Conservation (phyloP, 2,797 vertebrate species). For the Lithobates pipiens region DNA sequence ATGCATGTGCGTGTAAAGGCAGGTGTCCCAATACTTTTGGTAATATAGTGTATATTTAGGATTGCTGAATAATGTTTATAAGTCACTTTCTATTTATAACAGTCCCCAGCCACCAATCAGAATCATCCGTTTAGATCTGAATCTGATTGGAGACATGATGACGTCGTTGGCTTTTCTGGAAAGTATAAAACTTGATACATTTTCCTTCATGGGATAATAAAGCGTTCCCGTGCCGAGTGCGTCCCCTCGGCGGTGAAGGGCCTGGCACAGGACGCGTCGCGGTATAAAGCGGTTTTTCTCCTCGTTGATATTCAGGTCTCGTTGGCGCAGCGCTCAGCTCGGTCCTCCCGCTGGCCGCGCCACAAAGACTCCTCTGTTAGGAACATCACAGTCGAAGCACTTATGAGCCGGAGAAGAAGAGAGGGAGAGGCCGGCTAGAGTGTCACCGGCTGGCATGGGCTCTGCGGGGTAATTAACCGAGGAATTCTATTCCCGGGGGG, state of each 20-base stretch:
- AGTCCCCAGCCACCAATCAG: no score
- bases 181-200: no score
- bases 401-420: constrained; percentile 54
- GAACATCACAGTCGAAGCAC: constrained; percentile 28
- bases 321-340: background rate
- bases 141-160: no score
- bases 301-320: constrained; percentile 60
- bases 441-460: constrained; percentile 34
- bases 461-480: background rate
- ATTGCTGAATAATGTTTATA: no score
- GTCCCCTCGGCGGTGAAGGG: constrained; percentile 8
- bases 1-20: no score
- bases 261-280: background rate
- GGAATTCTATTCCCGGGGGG: background rate
- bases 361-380: constrained; percentile 68
- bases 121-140: no score
- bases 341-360: constrained; percentile 34
- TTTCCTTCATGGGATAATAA: no score
- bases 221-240: background rate
- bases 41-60: no score
- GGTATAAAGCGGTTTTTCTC: background rate
- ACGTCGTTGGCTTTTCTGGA: no score
- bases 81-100: no score
- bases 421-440: background rate
- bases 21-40: no score